Evolutionary conservation across 2,888 invertebrate species (phyloP).

Genomic region (Tolmerus cingulatus): DNA sequence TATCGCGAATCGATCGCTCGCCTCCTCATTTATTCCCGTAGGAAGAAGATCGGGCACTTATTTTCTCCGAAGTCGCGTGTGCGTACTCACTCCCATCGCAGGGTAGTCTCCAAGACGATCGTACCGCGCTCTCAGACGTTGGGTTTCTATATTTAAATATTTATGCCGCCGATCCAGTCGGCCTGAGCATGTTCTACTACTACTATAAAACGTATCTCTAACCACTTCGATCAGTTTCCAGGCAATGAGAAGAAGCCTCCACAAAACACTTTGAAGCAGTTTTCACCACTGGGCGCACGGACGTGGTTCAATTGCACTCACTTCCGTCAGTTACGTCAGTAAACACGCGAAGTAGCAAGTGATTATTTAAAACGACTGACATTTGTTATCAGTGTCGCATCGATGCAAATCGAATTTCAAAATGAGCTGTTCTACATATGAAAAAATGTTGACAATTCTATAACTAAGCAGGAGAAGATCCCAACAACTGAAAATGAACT

Average conservation of each 20-base stretch:
- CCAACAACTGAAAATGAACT: constrained; percentile 42
- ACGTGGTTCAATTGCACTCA: background rate
- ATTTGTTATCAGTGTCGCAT: constrained; percentile 6
- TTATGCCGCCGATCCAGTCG: background rate
- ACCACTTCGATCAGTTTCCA: background rate
- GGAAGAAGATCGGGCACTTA: background rate
- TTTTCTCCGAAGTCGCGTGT: constrained; percentile 6
- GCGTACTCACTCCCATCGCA: background rate
- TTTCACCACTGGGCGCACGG: background rate
- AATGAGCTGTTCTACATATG: background rate
- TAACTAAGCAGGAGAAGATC: background rate
- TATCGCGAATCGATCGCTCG: constrained; percentile 15
- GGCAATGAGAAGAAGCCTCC: background rate
- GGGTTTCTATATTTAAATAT: constrained; percentile 9
- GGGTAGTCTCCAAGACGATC: background rate
- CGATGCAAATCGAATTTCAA: background rate
- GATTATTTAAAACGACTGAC: background rate
- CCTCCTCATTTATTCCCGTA: constrained; percentile 23
- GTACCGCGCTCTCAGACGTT: background rate
- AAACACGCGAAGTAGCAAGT: constrained; percentile 3
- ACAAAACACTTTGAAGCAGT: constrained; percentile 8
- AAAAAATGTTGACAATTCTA: background rate
- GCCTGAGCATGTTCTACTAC: background rate
- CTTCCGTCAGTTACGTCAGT: background rate
- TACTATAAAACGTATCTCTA: background rate